A percentile compares a stretch with the other conserved stretches of the same genome.
phyloP scores from a whole-genome alignment of 2,113 vertebrate species.

The Nyctibius bracteatus region DNA sequence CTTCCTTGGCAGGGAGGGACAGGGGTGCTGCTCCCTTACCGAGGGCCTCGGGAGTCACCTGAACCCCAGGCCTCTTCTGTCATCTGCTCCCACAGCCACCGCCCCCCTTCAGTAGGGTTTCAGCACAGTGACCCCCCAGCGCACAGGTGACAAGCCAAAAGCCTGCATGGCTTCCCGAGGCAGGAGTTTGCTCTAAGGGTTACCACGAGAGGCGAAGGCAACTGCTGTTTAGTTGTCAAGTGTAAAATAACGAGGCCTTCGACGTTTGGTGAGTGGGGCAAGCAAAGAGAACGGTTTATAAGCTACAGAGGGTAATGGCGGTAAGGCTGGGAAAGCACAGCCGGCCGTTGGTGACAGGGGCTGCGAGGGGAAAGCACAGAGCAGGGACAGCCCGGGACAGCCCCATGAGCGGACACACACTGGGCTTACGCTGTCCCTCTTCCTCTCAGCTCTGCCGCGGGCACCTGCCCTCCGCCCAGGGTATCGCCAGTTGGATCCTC shows the following conservation, averaged over 20 bases:
- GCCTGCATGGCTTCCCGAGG: accelerated
- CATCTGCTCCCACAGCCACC: too few relatives aligned
- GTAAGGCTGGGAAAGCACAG: too few relatives aligned
- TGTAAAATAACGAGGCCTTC: neutral
- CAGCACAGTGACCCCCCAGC: too few relatives aligned
- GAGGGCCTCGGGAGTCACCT: too few relatives aligned
- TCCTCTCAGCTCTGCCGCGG: neutral
- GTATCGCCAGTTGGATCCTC: neutral
- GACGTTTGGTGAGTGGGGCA: too few relatives aligned
- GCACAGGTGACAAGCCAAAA: too few relatives aligned
- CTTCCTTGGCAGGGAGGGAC: neutral
- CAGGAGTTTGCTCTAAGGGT: neutral
- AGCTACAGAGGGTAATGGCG: too few relatives aligned
- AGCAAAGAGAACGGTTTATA: neutral
- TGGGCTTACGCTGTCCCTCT: neutral
- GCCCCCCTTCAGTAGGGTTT: too few relatives aligned
- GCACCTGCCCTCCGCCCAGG: too few relatives aligned
- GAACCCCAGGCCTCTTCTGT: too few relatives aligned
- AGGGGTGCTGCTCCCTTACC: neutral
- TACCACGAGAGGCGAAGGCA: neutral
- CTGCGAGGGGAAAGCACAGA: neutral
- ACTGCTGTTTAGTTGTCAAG: accelerated
- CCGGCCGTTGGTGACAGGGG: accelerated
- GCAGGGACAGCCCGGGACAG: accelerated
- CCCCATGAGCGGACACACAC: neutral